Evolutionary conservation across 1,140 invertebrate species (phyloP).

Genomic region (Asbolus verrucosus): DNA sequence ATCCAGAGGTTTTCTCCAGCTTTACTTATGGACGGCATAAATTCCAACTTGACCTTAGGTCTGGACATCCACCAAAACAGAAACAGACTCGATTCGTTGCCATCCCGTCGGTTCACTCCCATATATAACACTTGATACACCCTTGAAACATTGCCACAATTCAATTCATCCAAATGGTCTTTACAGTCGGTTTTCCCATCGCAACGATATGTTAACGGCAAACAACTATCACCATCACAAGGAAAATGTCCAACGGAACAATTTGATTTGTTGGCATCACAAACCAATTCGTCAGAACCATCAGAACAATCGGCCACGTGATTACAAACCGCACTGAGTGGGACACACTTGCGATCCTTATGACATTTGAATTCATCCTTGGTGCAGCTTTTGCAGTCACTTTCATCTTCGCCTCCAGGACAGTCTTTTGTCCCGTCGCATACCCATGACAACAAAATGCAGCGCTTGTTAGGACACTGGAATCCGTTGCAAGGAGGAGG

Average conservation of each 20-base stretch:
- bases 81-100: conserved; percentile 67
- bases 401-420: conserved; percentile 71
- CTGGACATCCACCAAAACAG: conserved; percentile 71
- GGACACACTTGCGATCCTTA: conserved; percentile 78
- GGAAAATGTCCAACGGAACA: conserved; percentile 73
- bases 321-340: conserved; percentile 74
- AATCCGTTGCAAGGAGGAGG: too few relatives aligned
- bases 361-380: conserved; percentile 78
- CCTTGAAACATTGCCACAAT: conserved; percentile 69
- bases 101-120: conserved; percentile 67
- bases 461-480: too few relatives aligned
- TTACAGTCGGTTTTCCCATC: conserved; percentile 77
- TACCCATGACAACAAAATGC: conserved; percentile 69
- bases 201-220: conserved; percentile 71
- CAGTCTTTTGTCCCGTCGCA: conserved; percentile 74
- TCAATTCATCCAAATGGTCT: conserved; percentile 79
- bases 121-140: conserved; percentile 69
- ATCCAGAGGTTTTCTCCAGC: conserved; percentile 66
- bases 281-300: conserved; percentile 76
- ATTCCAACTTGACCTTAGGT: conserved; percentile 69
- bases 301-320: conserved; percentile 80
- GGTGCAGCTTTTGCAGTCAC: conserved; percentile 62
- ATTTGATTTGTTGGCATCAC: conserved; percentile 64
- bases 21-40: conserved; percentile 71
- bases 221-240: conserved; percentile 73